Base-by-base conservation (phyloP, 2,888 invertebrate genomes). In the Phengaris alcon region DNA sequence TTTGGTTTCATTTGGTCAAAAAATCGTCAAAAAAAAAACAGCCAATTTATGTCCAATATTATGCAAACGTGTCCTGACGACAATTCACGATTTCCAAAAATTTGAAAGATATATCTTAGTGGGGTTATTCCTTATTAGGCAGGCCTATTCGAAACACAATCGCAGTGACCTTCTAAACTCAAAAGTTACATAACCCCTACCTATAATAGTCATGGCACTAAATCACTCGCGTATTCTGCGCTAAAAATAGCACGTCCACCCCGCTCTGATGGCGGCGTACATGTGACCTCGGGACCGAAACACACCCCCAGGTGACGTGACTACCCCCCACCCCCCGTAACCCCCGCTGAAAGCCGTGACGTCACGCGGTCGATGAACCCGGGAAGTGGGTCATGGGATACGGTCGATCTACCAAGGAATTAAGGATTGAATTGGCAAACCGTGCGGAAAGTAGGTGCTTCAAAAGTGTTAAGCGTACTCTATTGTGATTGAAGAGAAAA, bases 361-460 rank as follows among this genome's bases (percentile, higher is more conserved):
- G 93, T 92, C 93, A 93, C 90, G 82, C 88, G 91, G 91, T 90
- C 90, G 88, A 82, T 88, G 88, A 92, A 88, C 91, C 84, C 81
- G 82, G 82, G 83, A 93, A 90, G 83, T 93, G 84, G 93, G 93
- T 93, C 92, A 93, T 80, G 83, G 83, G 83, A 85, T 85, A 87
- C 86, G 88, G 86, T 87, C 88, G 88, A 88, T 90, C 86, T 86
- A 83, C 83, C 84, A 80, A 81, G 80, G 73, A 64, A 74, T 68
- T 22, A n/a, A 68, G 68, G 74, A 74, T 15, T 51, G 7, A 22
- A n/a, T 51, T 13, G 15, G 64, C 64, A 10, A 64, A 64, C 12
- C 64, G 59, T 59, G 59, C 64, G 64, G 35, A 12, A 64, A 35
- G 64, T 35, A 5, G 52, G 13, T 5, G 13, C 6, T 64, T 44